phyloP scores from a whole-genome alignment of 2,797 vertebrate species.

The Aphelocoma californica region DNA sequence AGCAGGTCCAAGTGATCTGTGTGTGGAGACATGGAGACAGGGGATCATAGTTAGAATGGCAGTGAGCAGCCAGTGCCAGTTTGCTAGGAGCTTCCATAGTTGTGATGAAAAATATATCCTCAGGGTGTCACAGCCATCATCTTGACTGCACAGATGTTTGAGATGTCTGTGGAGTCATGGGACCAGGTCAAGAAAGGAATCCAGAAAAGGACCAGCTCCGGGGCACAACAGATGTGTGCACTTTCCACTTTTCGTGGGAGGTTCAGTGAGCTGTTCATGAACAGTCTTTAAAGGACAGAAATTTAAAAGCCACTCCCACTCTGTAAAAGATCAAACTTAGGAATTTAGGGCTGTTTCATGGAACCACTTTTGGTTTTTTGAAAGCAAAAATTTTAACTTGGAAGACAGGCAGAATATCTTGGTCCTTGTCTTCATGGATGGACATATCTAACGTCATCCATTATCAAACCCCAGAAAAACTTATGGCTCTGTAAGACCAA shows the following conservation, averaged over 20 bases:
- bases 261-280: background rate
- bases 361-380: background rate
- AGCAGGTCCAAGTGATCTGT: background rate
- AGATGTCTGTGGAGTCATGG: background rate
- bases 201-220: background rate
- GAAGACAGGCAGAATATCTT: background rate
- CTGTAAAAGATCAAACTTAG: background rate
- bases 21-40: background rate
- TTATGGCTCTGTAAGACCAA: background rate
- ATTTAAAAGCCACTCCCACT: background rate
- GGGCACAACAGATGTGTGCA: fast-evolving
- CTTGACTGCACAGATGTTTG: background rate
- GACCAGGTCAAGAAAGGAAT: background rate
- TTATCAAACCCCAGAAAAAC: background rate
- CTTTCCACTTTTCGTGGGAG: background rate
- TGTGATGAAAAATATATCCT: background rate
- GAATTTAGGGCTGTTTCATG: background rate
- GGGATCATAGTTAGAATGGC: background rate
- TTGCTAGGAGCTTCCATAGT: background rate
- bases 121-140: background rate
- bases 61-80: background rate
- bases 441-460: background rate
- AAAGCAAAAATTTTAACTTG: background rate
- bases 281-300: background rate
- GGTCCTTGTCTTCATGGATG: background rate